Evolutionary conservation across 2,888 invertebrate genomes (phyloP).

Genomic region (Cosmia pyralina): DNA sequence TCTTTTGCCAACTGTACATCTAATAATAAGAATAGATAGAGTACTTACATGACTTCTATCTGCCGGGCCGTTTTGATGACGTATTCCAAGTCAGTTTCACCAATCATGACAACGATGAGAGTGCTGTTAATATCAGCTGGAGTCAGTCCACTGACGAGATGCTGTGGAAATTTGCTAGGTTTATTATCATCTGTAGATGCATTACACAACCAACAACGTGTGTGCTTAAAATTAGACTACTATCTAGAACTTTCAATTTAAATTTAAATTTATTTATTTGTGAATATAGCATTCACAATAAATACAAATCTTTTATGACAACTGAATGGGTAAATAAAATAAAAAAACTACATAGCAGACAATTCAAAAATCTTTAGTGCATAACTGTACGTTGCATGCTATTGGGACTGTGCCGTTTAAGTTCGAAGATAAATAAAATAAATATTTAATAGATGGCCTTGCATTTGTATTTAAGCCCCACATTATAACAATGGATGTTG

Average conservation of each 20-base stretch:
- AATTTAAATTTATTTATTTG: no score
- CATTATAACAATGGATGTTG: not conserved
- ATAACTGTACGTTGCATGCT: not conserved
- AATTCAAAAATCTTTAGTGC: not conserved
- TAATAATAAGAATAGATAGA: not conserved
- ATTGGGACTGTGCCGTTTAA: not conserved
- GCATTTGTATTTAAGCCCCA: not conserved
- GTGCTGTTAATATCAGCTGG: conserved; percentile 94
- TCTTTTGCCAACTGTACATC: not conserved
- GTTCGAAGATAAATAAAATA: not conserved
- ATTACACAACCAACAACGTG: no score
- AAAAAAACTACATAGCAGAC: no score
- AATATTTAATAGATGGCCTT: not conserved
- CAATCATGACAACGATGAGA: conserved; percentile 96
- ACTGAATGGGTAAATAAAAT: no score
- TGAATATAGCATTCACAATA: not conserved
- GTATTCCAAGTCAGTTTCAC: conserved; percentile 95
- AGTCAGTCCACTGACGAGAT: conserved; percentile 94
- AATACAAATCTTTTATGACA: not conserved
- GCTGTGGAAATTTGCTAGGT: conserved; percentile 83
- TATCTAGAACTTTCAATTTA: not conserved
- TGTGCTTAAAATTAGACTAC: not conserved
- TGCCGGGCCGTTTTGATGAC: conserved; percentile 93
- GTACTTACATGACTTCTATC: conserved; percentile 94
- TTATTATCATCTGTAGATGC: not conserved